A percentile compares a stretch with the other conserved stretches of the same genome.
Conservation (phyloP, 2,113 vertebrate species). For the Leptocoma aspasia region DNA sequence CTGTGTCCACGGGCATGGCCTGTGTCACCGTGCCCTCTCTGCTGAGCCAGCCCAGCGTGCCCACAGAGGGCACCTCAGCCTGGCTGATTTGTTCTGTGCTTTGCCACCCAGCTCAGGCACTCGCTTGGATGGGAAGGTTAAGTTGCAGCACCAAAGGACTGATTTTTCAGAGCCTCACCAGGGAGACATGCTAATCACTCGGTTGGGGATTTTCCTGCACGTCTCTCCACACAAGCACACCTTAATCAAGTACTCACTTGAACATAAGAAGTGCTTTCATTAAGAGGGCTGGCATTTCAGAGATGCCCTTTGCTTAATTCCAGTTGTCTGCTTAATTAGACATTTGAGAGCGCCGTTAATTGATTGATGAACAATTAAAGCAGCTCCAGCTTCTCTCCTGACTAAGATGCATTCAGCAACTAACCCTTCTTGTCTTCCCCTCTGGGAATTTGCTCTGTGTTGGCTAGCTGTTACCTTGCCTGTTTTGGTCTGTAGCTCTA, state of each 20-base stretch:
- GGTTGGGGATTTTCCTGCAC: background rate
- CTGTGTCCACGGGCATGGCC: fast-evolving
- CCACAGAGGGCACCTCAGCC: background rate
- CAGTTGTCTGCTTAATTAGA: slow-evolving; percentile 70
- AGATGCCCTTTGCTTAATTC: slow-evolving; percentile 70
- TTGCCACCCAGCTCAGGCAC: background rate
- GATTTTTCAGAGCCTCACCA: background rate
- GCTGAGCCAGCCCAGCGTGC: background rate
- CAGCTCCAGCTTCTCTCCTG: slow-evolving; percentile 45
- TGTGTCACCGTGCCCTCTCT: fast-evolving
- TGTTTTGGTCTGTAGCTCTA: slow-evolving; percentile 60
- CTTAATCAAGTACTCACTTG: slow-evolving; percentile 67
- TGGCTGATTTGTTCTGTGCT: background rate
- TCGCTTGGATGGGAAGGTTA: slow-evolving; percentile 4
- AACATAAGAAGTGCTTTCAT: slow-evolving; percentile 28
- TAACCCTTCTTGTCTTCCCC: slow-evolving; percentile 30
- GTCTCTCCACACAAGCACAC: slow-evolving; percentile 11
- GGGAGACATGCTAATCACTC: background rate
- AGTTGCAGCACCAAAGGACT: background rate
- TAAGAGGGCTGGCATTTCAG: slow-evolving; percentile 47
- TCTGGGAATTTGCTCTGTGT: slow-evolving; percentile 30
- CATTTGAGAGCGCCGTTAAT: slow-evolving; percentile 57
- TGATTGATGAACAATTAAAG: slow-evolving; percentile 73
- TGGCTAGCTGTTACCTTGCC: slow-evolving; percentile 33
- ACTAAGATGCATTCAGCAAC: slow-evolving; percentile 52